Evolutionary conservation across 2,797 vertebrate species (phyloP).

Genomic region (Cyprinodon diabolis): DNA sequence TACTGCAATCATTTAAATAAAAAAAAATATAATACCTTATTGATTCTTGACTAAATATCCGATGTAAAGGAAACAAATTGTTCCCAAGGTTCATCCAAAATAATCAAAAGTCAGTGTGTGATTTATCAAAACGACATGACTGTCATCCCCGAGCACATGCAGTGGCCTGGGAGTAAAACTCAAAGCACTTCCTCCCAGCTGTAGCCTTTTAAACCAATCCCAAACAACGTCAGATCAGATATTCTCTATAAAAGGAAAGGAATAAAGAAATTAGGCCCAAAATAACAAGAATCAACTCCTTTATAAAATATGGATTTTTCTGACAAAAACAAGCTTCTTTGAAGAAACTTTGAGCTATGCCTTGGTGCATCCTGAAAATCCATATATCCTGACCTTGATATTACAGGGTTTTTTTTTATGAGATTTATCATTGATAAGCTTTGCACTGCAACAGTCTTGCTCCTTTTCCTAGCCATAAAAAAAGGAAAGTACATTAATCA

Average conservation of each 20-base stretch:
- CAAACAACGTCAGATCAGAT: conserved; percentile 4
- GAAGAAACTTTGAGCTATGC: conserved; percentile 35
- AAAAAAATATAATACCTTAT: neutral
- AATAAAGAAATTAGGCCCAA: conserved; percentile 13
- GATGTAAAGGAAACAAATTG: neutral
- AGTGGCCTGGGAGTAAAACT: too few relatives aligned
- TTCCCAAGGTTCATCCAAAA: too few relatives aligned
- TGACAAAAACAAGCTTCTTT: conserved; percentile 26
- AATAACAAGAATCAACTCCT: conserved; percentile 46
- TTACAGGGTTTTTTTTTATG: conserved; percentile 22
- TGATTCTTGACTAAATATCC: neutral
- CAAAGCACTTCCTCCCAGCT: neutral
- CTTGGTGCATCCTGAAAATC: conserved; percentile 37
- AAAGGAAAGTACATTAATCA: neutral
- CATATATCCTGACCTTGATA: conserved; percentile 51
- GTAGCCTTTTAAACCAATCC: neutral
- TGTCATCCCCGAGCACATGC: neutral
- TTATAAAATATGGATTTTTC: conserved; percentile 57
- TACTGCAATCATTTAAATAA: neutral
- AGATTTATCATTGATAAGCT: conserved; percentile 15
- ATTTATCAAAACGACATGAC: neutral
- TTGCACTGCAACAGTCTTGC: neutral
- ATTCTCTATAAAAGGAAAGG: neutral
- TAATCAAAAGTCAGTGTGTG: neutral
- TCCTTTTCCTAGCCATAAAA: neutral